phyloP scores from a whole-genome alignment of 1,140 invertebrate species.

The Vanessa atalanta region DNA sequence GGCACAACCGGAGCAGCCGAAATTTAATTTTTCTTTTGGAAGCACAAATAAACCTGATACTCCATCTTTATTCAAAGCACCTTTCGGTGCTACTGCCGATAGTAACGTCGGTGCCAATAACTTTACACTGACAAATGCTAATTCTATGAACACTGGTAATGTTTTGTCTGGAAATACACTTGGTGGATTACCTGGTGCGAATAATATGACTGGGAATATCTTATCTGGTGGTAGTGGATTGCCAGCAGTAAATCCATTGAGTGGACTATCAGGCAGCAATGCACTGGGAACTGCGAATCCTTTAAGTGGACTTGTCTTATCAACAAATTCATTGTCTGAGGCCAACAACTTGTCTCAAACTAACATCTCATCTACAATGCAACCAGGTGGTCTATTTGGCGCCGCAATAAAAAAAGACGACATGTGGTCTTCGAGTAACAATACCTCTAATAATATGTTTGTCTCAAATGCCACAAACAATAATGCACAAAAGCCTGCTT shows the following conservation, averaged over 20 bases:
- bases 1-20: constrained; percentile 50
- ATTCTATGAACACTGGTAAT: constrained; percentile 36
- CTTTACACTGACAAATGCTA: constrained; percentile 40
- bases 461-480: constrained; percentile 37
- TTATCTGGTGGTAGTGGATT: constrained; percentile 40
- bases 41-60: constrained; percentile 43
- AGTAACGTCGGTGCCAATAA: constrained; percentile 33
- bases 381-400: constrained; percentile 31
- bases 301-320: constrained; percentile 32
- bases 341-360: constrained; percentile 32
- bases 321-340: constrained; percentile 31
- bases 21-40: constrained; percentile 61
- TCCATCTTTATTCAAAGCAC: constrained; percentile 41
- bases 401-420: constrained; percentile 48
- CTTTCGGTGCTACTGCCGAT: constrained; percentile 45
- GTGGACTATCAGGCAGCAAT: constrained; percentile 33
- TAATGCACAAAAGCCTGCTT: constrained; percentile 42
- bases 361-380: constrained; percentile 12
- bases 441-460: constrained; percentile 40
- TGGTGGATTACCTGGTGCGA: constrained; percentile 31
- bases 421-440: constrained; percentile 46
- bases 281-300: constrained; percentile 31
- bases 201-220: constrained; percentile 32
- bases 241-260: constrained; percentile 25
- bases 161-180: constrained; percentile 15